Evolutionary conservation across 2,113 vertebrate species (phyloP), one percentile per base, ranked within the genome.

Genomic region (Lanius ludovicianus): DNA sequence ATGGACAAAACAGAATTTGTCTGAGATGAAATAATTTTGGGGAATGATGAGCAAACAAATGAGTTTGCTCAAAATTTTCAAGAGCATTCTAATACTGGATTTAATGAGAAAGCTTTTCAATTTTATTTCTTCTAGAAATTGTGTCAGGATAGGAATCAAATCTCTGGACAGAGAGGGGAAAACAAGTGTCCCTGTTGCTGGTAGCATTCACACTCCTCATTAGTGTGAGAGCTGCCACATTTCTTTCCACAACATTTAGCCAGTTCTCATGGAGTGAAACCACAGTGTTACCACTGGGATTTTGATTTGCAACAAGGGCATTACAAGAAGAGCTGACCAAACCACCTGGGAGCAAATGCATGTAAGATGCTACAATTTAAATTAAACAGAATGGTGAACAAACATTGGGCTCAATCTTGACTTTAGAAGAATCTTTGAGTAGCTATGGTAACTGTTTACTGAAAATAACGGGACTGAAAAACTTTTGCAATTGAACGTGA

Each of bases 401-500:
- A 77, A 78, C 74, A 67, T 0, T 23, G 52, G 77, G 30, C 47
- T 92, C 39, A 56, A 22, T 77, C 85, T 82, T 31, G 22, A 84
- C 59, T 90, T 84, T 4, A 78, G 75, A n/a, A 70, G 69, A 80
- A 80, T 65, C 17, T 91, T 49, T 53, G 55, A 52, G 86, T 92
- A 93, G 33, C 88, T 94, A 90, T 92, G 88, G 92, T 74, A 93
- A 92, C 83, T 74, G 56, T 88, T 93, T 86, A 95, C 55, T 59
- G 90, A 85, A 94, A 90, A 90, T 86, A 90, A 90, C 50, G 53
- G 63, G 46, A 49, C 67, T 88, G 75, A 83, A 85, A 93, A 88
- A 77, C 74, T 93, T 79, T 11, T 3, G 41, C 53, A 93, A 81
- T 57, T 85, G 37, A 91, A 78, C 20, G 15, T 28, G 52, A 86